These are phyloP conservation scores for Oreotrochilus melanogaster DNA, from an alignment of 2,113 vertebrate species.

Conservation along the genomic window DNA sequence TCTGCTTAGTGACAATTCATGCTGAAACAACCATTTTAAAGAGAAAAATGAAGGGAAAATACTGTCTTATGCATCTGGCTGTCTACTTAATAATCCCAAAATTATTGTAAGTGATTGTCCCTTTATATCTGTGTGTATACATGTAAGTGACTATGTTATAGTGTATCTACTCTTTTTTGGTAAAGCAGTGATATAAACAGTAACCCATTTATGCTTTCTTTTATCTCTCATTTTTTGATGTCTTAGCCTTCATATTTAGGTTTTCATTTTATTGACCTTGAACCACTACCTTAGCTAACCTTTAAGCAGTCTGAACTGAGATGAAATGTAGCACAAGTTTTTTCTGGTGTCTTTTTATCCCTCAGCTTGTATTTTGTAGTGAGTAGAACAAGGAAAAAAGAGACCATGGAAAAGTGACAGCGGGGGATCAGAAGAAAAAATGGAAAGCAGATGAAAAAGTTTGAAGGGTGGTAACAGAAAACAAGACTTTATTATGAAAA, in stretches of 20 bases:
- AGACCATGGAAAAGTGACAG: background rate
- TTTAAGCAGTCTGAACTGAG: background rate
- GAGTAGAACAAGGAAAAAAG: background rate
- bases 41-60: background rate
- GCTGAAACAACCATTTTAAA: background rate
- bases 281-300: background rate
- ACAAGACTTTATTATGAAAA: background rate
- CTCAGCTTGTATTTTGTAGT: background rate
- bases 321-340: background rate
- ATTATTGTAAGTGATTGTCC: accelerated
- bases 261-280: background rate
- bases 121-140: background rate
- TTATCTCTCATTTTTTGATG: background rate
- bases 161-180: background rate
- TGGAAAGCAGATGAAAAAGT: background rate
- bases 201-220: background rate
- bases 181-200: background rate
- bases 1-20: background rate
- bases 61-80: background rate
- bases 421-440: background rate
- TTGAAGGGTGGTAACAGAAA: background rate
- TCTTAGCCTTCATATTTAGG: background rate
- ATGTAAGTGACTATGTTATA: background rate
- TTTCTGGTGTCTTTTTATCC: background rate
- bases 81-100: background rate